These are phyloP conservation scores for Coendou prehensilis DNA, from an alignment of 2,797 vertebrate genomes.

Conservation along the genomic window DNA sequence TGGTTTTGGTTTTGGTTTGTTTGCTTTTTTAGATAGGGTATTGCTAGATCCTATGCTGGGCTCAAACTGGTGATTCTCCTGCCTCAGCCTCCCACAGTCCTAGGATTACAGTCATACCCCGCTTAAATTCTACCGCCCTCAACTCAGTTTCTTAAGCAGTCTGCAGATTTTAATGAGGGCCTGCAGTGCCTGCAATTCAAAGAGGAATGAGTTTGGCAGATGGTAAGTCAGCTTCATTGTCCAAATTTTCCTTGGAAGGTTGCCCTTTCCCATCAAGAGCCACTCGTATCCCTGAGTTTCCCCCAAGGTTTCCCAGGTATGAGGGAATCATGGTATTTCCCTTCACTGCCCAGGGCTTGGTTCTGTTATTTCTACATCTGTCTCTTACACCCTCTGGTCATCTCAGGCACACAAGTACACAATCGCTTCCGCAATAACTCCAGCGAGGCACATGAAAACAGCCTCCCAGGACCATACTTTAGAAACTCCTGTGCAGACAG, in stretches of 20 bases:
- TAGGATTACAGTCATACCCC: background rate
- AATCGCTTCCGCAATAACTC: conserved; percentile 51
- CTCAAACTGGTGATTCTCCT: background rate
- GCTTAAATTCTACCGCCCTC: conserved; percentile 44
- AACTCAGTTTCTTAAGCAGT: conserved; percentile 57
- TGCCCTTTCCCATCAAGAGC: conserved; percentile 59
- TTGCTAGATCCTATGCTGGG: background rate
- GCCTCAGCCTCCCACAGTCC: background rate
- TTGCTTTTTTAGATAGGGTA: background rate
- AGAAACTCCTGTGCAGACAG: background rate
- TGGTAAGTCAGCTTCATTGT: conserved; percentile 19
- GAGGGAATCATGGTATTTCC: background rate
- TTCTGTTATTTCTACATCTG: conserved; percentile 20
- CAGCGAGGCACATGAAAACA: conserved; percentile 47
- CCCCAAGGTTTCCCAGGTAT: background rate
- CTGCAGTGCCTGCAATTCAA: background rate
- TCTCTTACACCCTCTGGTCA: background rate
- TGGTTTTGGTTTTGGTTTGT: background rate
- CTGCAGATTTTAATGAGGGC: conserved; percentile 53
- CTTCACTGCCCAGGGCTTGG: background rate
- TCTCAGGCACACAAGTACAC: conserved; percentile 1
- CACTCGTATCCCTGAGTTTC: conserved; percentile 1
- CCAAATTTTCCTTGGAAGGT: conserved; percentile 21
- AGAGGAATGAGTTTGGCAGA: conserved; percentile 19
- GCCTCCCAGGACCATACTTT: conserved; percentile 39